Conservation (phyloP, 2,888 invertebrate genomes). For the Aspidiotus rigidus region DNA sequence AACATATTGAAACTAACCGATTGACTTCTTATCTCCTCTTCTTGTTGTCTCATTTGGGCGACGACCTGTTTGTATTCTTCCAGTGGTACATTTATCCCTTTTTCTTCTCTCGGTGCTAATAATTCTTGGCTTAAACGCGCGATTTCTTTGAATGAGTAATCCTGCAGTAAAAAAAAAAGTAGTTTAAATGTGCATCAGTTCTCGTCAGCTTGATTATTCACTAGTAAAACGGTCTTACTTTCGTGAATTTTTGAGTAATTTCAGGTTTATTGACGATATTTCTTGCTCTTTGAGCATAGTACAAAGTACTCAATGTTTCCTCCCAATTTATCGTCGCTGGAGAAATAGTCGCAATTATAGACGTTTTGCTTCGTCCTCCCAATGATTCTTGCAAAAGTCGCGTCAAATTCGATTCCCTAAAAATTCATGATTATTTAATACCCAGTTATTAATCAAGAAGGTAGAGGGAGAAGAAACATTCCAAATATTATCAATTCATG, state of each 20-base stretch:
- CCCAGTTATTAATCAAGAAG: too few relatives aligned
- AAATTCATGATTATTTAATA: too few relatives aligned
- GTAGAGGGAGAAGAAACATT: too few relatives aligned
- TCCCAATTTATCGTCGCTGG: conserved; percentile 79
- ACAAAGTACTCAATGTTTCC: conserved; percentile 88
- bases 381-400: conserved; percentile 90
- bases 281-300: conserved; percentile 90
- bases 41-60: conserved; percentile 50
- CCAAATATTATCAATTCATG: too few relatives aligned
- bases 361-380: conserved; percentile 93
- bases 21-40: conserved; percentile 42
- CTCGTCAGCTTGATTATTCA: conserved; percentile 40
- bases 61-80: conserved; percentile 71
- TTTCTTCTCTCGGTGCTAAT: conserved; percentile 73
- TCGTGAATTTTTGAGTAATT: conserved; percentile 78
- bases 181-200: conserved; percentile 43
- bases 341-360: conserved; percentile 92
- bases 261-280: conserved; percentile 89
- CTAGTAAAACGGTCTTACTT: conserved; percentile 57
- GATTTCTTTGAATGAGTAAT: conserved; percentile 73
- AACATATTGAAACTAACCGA: too few relatives aligned
- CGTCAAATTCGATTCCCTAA: conserved; percentile 89
- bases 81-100: conserved; percentile 72
- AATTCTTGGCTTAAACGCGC: conserved; percentile 78
- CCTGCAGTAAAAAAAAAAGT: conserved; percentile 41